phyloP scores from a whole-genome alignment of 2,888 invertebrate species.

The Tineola bisselliella region DNA sequence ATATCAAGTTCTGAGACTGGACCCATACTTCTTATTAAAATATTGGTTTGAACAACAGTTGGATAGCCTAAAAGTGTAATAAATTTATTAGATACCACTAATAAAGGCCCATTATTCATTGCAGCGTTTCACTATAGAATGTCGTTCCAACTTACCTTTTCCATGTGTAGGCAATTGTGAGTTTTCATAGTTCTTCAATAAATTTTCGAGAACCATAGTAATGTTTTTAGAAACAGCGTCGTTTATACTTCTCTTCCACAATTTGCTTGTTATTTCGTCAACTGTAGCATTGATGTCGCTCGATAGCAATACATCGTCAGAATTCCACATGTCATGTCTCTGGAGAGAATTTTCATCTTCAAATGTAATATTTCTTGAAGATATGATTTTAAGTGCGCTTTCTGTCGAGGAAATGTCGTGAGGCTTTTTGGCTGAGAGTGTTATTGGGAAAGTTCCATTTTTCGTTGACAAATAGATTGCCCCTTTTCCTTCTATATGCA shows the following conservation, averaged over 20 bases:
- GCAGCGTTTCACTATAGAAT: no score
- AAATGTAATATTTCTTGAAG: not conserved
- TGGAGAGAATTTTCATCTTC: not conserved
- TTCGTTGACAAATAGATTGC: slow-evolving; percentile 62
- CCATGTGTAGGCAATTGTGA: slow-evolving; percentile 90
- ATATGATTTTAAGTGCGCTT: not conserved
- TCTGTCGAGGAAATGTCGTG: slow-evolving; percentile 24
- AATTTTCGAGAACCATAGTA: slow-evolving; percentile 83
- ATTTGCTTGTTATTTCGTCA: slow-evolving; percentile 27
- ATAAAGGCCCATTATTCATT: no score
- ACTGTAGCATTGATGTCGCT: slow-evolving; percentile 47
- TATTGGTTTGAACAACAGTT: slow-evolving; percentile 86
- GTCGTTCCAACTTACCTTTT: slow-evolving; percentile 78
- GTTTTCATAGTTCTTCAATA: slow-evolving; percentile 90
- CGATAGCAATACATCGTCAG: slow-evolving; percentile 37
- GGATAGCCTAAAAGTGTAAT: slow-evolving; percentile 72
- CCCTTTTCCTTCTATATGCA: slow-evolving; percentile 33
- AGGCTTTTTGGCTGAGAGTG: slow-evolving; percentile 28
- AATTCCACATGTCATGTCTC: slow-evolving; percentile 35
- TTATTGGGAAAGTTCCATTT: slow-evolving; percentile 64
- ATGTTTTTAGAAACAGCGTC: slow-evolving; percentile 86
- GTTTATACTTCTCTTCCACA: slow-evolving; percentile 66
- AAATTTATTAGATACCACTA: slow-evolving; percentile 16
- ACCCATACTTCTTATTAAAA: slow-evolving; percentile 90
- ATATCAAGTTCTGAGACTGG: slow-evolving; percentile 91